Evolutionary conservation across 2,113 vertebrate genomes (phyloP), one percentile per base, ranked within the genome.

Genomic region (Otus sunia): DNA sequence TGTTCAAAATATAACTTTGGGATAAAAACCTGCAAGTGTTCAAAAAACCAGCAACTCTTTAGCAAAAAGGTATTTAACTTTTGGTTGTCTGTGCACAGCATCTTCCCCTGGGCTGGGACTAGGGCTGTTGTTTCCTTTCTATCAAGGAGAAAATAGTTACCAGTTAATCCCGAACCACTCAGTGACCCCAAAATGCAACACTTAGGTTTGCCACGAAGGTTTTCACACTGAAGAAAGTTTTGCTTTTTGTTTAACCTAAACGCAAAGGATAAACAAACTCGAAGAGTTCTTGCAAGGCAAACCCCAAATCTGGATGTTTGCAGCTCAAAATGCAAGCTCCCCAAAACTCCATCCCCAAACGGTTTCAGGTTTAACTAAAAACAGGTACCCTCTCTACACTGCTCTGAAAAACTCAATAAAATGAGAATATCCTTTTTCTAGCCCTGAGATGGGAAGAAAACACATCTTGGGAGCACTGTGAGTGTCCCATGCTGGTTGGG

Each of bases 391-490:
- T 15, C 30, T 34, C 37, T 37, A 15, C 41, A 17, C n/a, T 9
- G 22, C 64, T 52, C 64, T 14, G 41, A 80, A 72, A 64, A 56
- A n/a, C 7, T 11, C n/a, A 13, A 8, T 49, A 15, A 80, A 41
- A 49, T 16, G 30, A 49, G 49, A 36, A 21, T 25, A 64, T 11
- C 19, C 15, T 34, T 45, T 73, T 36, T 39, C 49, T 32, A 68
- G 39, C n/a, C 14, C 66, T 20, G 22, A 2, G 22, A 23, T 17
- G 27, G 58, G 73, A 43, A 63, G 41, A 26, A 56, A 71, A 43
- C n/a, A 25, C 15, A 14, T 13, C 19, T 43, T 8, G 2, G 0
- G 37, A 53, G 45, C 53, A 23, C 55, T 10, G 12, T 3, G 25
- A 64, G 39, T 21, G 47, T 47, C 39, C 39, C 56, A 27, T 6